Evolutionary conservation across 2,113 vertebrate genomes (phyloP).

Genomic region (Hemichromis elongatus): DNA sequence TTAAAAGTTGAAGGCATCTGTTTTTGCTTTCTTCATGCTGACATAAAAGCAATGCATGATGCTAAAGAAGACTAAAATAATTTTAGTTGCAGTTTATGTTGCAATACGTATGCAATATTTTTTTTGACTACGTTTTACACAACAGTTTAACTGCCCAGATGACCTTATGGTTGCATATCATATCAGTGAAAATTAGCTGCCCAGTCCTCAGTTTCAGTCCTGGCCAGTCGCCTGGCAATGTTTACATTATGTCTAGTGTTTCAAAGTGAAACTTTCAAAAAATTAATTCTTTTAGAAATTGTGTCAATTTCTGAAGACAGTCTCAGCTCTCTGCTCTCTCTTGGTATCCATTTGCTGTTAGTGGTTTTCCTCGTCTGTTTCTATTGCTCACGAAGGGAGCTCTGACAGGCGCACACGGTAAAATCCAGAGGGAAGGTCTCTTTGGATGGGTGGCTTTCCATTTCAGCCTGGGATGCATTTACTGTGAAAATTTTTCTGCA

Average conservation of each 20-base stretch:
- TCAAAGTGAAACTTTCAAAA: not conserved
- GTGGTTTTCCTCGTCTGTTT: not conserved
- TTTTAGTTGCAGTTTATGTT: too few relatives aligned
- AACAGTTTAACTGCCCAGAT: not conserved
- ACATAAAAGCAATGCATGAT: not conserved
- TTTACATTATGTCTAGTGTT: not conserved
- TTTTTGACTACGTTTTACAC: not conserved
- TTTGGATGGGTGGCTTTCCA: conserved; percentile 20
- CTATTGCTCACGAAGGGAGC: not conserved
- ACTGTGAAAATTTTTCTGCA: conserved; percentile 16
- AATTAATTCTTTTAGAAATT: not conserved
- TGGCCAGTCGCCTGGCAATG: not conserved
- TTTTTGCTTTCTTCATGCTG: not conserved
- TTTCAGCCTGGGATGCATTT: conserved; percentile 3
- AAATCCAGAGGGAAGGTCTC: conserved; percentile 13
- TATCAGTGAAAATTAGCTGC: not conserved
- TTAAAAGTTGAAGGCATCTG: not conserved
- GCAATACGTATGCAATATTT: too few relatives aligned
- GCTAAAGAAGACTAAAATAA: not conserved
- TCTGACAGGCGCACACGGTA: not conserved
- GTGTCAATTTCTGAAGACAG: not conserved
- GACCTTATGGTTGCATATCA: not conserved
- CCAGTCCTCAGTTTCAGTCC: not conserved
- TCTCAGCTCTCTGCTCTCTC: not conserved
- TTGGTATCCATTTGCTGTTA: not conserved